Base-by-base conservation (phyloP, 2,888 invertebrate species). In the Euclidia mi region DNA sequence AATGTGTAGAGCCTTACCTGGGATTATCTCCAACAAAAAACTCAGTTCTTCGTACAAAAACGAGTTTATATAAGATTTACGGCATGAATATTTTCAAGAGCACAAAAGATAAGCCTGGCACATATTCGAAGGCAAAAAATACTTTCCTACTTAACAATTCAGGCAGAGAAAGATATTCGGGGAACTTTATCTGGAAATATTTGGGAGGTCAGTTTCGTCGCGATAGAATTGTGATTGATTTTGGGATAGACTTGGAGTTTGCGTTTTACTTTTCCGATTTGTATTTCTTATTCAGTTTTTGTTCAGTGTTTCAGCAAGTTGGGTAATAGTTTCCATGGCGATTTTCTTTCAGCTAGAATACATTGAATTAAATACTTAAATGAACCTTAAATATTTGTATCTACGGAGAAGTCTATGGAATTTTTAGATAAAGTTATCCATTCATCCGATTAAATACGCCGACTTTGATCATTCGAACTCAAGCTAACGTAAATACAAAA, bases 101-200 rank as follows among this genome's bases (percentile, higher is more conserved):
- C 41, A 68, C 61, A 63, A 65, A 64, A 67, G 70, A 59, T 65
- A 69, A 76, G 57, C 51, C 44, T 44, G 53, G 57, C 60, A 63
- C 60, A 74, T 64, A 71, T 74, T 73, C 57, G 34, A 32, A 45
- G 52, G 20, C 32, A 56, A 56, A 68, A 71, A 65, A 64, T 46
- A 63, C 68, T 62, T 68, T 44, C 18, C 40, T 51, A 40, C 71
- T 58, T 71, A 67, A 65, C 59, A 67, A 75, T 70, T 76, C 57
- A 37, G 41, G 17, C 20, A 38, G 50, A 49, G 29, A 59, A 56
- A 62, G 51, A 64, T 62, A 65, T 70, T 67, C 15, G 25, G 14
- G 37, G 40, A 73, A 60, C 28, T 64, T 76, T 67, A 55, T 52
- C 50, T 61, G 35, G 17, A 29, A 56, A 44, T 41, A 53, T 64